Evolutionary conservation across 2,888 invertebrate genomes (phyloP), one percentile per base, ranked within the genome.

Genomic region (Pterostichus niger): DNA sequence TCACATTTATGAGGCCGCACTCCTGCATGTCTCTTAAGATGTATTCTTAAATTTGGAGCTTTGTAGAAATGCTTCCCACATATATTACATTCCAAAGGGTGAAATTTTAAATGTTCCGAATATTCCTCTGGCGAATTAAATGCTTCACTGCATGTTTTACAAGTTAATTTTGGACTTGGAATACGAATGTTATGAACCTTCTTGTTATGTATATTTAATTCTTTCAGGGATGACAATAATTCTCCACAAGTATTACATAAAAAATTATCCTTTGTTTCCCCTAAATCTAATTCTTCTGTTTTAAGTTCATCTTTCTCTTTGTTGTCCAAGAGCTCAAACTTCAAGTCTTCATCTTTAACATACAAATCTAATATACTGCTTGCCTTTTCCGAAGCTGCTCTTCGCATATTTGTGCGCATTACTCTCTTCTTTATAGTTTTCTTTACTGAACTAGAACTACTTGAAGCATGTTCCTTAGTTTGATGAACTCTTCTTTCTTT

Each of bases 71-170:
- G 94, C 88, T 96, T 96, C 11, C 96, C 95, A 87, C 97, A 97
- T 15, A 95, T 93, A 84, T 94, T 92, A 86, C 97, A 97, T 89
- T 96, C 96, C 80, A 96, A 91, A 0, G 96, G 96, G 89, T 97
- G 97, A 59, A 94, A 92, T 86, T 94, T 94, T 49, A 96, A 91
- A 88, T 97, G 96, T 3, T 93, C 93, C 85, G 94, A 94, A 88
- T 94, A 96, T 9, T 93, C 91, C 10, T 92, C 92, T 11, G 95
- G 94, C 0, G 93, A 93, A 4, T 92, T 90, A 87, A 95, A 96
- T 87, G 93, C 93, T 85, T 93, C 93, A 73, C 92, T 91, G 87
- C 95, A 95, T 11, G 93, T 93, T 85, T 91, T 91, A 86, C 95
- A 95, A 85, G 91, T 91, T 82, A 56, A 88, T 87, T 59, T 86